Conservation (phyloP, 2,797 vertebrate species). For the Meda fulgida region DNA sequence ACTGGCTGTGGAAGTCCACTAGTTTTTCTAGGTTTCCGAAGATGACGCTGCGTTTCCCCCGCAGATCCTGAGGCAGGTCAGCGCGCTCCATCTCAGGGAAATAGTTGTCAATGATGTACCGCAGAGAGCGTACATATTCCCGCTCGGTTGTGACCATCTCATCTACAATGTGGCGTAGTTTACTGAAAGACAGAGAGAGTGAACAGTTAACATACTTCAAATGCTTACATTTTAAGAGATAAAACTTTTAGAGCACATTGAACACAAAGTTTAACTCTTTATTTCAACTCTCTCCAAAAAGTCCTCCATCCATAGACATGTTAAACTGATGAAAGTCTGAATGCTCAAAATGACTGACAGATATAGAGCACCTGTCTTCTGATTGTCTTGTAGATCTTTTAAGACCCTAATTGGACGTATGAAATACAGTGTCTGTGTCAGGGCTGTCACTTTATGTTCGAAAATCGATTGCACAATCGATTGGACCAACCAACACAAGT, state of each 20-base stretch:
- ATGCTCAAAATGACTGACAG: neutral
- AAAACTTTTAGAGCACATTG: neutral
- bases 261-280: neutral
- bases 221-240: neutral
- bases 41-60: slow-evolving; percentile 88
- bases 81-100: slow-evolving; percentile 92
- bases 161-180: slow-evolving; percentile 88
- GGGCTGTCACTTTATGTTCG: too few relatives aligned
- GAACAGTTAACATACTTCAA: neutral
- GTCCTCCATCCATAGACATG: neutral
- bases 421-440: too few relatives aligned
- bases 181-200: slow-evolving; percentile 70
- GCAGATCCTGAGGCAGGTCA: slow-evolving; percentile 91
- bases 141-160: slow-evolving; percentile 95
- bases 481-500: too few relatives aligned
- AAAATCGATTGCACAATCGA: too few relatives aligned
- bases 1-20: slow-evolving; percentile 92
- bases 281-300: neutral
- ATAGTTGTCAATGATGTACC: slow-evolving; percentile 90
- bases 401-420: too few relatives aligned
- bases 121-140: slow-evolving; percentile 90
- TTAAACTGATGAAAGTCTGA: neutral
- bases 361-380: neutral
- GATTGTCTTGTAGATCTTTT: neutral
- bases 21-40: slow-evolving; percentile 97